phyloP scores from a whole-genome alignment of 2,888 invertebrate genomes.

The Pachliopta kotzebuea region DNA sequence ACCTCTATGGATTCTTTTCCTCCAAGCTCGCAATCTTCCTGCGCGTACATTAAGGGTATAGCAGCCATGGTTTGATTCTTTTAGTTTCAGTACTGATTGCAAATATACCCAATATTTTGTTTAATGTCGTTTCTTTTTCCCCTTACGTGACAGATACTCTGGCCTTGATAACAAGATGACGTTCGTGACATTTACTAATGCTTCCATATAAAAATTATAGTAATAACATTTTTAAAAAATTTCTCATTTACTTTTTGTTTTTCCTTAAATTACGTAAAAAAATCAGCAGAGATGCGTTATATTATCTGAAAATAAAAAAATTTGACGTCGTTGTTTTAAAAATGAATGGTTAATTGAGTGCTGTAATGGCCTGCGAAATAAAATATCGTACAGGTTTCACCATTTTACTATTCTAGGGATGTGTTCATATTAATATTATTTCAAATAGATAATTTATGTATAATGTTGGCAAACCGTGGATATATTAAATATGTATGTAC shows the following conservation, averaged over 20 bases:
- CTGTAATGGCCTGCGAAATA: background rate
- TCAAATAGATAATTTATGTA: no score
- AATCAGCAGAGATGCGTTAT: background rate
- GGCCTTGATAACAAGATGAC: conserved; percentile 16
- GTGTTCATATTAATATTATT: no score
- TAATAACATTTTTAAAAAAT: no score
- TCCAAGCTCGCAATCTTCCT: conserved; percentile 84
- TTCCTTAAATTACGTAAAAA: no score
- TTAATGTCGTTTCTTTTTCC: conserved; percentile 19
- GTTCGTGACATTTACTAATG: conserved; percentile 12
- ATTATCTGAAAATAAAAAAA: background rate
- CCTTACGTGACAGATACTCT: conserved; percentile 19
- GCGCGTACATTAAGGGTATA: conserved; percentile 81
- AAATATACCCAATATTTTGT: conserved; percentile 8
- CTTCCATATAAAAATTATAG: conserved; percentile 5
- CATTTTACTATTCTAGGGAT: no score
- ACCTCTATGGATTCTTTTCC: conserved; percentile 81
- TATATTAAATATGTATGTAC: no score
- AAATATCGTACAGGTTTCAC: no score
- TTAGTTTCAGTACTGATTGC: conserved; percentile 13
- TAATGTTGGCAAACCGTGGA: no score
- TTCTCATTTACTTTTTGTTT: no score
- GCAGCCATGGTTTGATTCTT: conserved; percentile 58
- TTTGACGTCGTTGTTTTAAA: background rate
- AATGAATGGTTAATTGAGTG: background rate